Evolutionary conservation across 2,797 vertebrate species (phyloP).

Genomic region (Pseudochaenichthys georgianus): DNA sequence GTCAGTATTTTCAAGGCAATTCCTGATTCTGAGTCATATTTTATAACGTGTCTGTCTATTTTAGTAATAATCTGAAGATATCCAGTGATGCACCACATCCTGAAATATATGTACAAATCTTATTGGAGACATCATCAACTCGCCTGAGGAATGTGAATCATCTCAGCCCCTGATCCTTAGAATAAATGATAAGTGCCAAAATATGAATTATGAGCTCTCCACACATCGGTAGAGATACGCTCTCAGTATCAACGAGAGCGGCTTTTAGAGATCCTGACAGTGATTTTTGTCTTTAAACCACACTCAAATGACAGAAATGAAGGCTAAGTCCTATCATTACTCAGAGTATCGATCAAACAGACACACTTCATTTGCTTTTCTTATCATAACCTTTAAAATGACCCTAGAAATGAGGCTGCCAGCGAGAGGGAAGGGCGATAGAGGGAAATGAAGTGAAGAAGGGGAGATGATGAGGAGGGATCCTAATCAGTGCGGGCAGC

Average conservation of each 20-base stretch:
- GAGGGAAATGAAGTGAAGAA: slow-evolving; percentile 19
- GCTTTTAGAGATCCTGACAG: slow-evolving; percentile 1
- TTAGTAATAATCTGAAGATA: slow-evolving; percentile 46
- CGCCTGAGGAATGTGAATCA: slow-evolving; percentile 44
- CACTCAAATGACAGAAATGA: neutral
- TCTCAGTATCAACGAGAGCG: neutral
- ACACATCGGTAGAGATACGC: slow-evolving; percentile 1
- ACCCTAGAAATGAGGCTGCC: slow-evolving; percentile 29
- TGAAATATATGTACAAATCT: slow-evolving; percentile 20
- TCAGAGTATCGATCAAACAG: slow-evolving; percentile 18
- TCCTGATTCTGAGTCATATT: slow-evolving; percentile 9
- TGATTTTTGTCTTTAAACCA: slow-evolving; percentile 8
- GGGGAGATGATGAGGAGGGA: slow-evolving; percentile 45
- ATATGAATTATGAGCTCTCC: slow-evolving; percentile 14
- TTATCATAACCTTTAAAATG: slow-evolving; percentile 54
- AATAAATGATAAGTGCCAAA: slow-evolving; percentile 29
- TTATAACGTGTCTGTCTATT: slow-evolving; percentile 41
- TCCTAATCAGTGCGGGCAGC: slow-evolving; percentile 62
- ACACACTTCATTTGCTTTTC: slow-evolving; percentile 36
- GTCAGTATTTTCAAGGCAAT: slow-evolving; percentile 25
- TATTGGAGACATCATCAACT: slow-evolving; percentile 25
- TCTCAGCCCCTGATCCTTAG: slow-evolving; percentile 22
- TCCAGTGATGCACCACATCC: slow-evolving; percentile 19
- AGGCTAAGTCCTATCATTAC: slow-evolving; percentile 20
- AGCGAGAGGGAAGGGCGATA: slow-evolving; percentile 16